These are phyloP conservation scores for Enteromius unitaeniatus DNA, from an alignment of 2,797 vertebrate genomes.

Conservation along the genomic window DNA sequence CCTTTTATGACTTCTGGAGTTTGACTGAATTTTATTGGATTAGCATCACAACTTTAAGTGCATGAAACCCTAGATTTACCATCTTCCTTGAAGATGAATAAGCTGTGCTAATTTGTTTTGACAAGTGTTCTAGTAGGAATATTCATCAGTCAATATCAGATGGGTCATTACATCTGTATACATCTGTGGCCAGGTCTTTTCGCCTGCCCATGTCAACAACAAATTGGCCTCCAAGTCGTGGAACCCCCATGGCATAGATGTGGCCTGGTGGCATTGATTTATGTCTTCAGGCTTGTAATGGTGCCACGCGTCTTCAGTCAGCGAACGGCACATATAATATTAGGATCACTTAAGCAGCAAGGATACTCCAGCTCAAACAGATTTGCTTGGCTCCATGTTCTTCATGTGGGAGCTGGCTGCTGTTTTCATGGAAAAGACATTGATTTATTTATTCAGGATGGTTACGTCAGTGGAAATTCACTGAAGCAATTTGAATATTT, in stretches of 20 bases:
- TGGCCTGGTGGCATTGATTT: constrained; percentile 43
- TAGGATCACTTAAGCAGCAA: constrained; percentile 60
- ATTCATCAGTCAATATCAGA: constrained; percentile 57
- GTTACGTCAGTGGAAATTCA: constrained; percentile 81
- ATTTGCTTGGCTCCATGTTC: constrained; percentile 51
- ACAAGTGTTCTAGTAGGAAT: constrained; percentile 47
- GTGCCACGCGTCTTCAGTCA: constrained; percentile 61
- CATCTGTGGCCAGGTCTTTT: constrained; percentile 30
- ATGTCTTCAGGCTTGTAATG: constrained; percentile 48
- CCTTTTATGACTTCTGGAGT: constrained; percentile 18
- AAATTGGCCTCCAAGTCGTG: constrained; percentile 15
- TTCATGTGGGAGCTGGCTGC: constrained; percentile 63
- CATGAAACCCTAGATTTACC: constrained; percentile 37
- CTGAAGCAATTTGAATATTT: constrained; percentile 74
- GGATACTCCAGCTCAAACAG: constrained; percentile 53
- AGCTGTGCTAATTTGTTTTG: constrained; percentile 12
- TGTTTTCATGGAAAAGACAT: constrained; percentile 77
- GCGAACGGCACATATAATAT: constrained; percentile 56
- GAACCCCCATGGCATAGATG: constrained; percentile 41
- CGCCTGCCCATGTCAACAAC: constrained; percentile 41
- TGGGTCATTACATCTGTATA: constrained; percentile 11
- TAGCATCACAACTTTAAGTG: constrained; percentile 44
- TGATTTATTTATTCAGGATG: constrained; percentile 73
- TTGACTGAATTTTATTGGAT: background rate
- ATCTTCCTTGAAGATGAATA: constrained; percentile 40